These are phyloP conservation scores for Rhizomys pruinosus DNA, from an alignment of 2,113 vertebrate species.

Conservation along the genomic window DNA sequence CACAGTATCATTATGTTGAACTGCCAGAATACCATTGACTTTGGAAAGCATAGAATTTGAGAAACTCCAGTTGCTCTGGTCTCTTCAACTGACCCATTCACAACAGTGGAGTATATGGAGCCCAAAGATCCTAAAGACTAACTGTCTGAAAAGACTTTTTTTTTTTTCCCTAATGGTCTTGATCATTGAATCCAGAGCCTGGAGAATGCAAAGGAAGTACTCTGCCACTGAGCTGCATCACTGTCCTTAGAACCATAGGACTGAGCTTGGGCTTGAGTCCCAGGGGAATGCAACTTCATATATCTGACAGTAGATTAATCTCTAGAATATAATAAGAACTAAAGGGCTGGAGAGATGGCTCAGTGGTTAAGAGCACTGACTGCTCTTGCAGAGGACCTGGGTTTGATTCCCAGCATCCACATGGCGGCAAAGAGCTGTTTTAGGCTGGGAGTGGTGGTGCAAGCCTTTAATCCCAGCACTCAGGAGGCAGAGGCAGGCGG, in stretches of 20 bases:
- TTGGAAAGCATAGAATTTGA: neutral
- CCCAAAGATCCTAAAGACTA: neutral
- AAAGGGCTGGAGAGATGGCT: too few relatives aligned
- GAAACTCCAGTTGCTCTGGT: neutral
- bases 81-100: neutral
- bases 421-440: too few relatives aligned
- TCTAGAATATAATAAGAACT: too few relatives aligned
- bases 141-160: neutral
- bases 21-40: neutral
- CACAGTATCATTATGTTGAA: neutral
- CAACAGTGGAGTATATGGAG: neutral
- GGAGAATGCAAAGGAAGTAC: neutral
- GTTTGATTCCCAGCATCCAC: too few relatives aligned
- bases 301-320: too few relatives aligned
- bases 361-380: too few relatives aligned
- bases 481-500: too few relatives aligned
- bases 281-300: neutral
- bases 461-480: too few relatives aligned
- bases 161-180: neutral
- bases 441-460: too few relatives aligned
- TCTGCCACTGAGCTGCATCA: neutral
- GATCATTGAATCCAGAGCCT: neutral
- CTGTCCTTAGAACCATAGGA: neutral
- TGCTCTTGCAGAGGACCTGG: too few relatives aligned
- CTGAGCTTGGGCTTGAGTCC: neutral